These are phyloP conservation scores for Chelon auratus DNA, from an alignment of 2,797 vertebrate species.

Conservation along the genomic window DNA sequence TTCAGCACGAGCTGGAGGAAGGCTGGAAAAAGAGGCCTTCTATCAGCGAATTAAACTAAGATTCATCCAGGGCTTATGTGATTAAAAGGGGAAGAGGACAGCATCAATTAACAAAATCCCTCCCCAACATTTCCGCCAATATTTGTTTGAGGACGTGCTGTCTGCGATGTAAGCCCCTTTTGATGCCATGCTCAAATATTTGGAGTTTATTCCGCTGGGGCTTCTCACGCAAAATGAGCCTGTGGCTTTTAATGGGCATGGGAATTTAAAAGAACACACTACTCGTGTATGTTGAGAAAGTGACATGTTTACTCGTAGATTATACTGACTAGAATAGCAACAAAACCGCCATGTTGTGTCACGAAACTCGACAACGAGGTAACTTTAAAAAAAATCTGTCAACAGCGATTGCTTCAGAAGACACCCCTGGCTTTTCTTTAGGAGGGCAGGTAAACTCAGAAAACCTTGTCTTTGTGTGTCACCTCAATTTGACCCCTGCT, in stretches of 20 bases:
- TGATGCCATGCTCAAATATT: conserved; percentile 77
- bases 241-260: conserved; percentile 54
- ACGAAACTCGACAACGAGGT: conserved; percentile 41
- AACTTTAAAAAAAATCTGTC: background rate
- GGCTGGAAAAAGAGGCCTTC: conserved; percentile 72
- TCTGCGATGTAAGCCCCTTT: conserved; percentile 75
- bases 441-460: conserved; percentile 40
- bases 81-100: conserved; percentile 84
- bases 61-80: conserved; percentile 83
- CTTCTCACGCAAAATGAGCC: conserved; percentile 52
- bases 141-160: conserved; percentile 81
- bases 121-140: conserved; percentile 78
- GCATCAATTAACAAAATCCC: conserved; percentile 85
- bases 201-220: conserved; percentile 67
- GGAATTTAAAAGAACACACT: conserved; percentile 56
- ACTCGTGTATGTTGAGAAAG: conserved; percentile 45
- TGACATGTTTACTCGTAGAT: conserved; percentile 62
- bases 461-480: conserved; percentile 54
- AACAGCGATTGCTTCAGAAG: conserved; percentile 19
- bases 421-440: conserved; percentile 21
- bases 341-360: conserved; percentile 40
- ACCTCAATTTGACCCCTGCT: conserved; percentile 69
- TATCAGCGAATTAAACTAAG: conserved; percentile 83
- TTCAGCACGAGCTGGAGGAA: conserved; percentile 63
- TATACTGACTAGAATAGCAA: conserved; percentile 42